Percentiles rank a stretch among this genome's conserved stretches.
Conservation (phyloP, 2,888 invertebrate genomes). For the Cepaea hortensis region DNA sequence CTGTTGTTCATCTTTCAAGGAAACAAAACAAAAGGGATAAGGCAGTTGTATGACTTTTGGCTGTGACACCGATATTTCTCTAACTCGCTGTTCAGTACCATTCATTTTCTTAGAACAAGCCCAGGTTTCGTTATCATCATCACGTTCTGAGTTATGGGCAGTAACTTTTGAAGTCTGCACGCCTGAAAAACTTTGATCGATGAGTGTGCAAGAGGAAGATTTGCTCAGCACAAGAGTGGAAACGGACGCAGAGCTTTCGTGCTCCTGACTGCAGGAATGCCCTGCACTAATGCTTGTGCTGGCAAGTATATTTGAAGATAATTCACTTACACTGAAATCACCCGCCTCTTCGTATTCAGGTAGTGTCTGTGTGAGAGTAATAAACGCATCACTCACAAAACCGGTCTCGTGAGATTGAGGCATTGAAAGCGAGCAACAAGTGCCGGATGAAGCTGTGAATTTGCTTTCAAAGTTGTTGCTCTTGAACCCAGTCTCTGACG, state of each 20-base stretch:
- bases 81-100: neutral
- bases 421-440: no score
- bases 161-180: no score
- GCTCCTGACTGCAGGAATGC: neutral
- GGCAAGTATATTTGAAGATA: neutral
- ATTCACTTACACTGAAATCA: neutral
- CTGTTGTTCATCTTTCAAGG: neutral
- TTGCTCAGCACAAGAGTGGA: neutral
- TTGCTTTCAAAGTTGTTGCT: neutral
- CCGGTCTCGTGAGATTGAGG: no score
- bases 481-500: neutral
- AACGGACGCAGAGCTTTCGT: neutral
- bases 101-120: neutral
- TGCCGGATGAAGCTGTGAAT: no score
- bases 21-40: neutral
- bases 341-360: neutral
- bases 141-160: neutral
- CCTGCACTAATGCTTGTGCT: neutral
- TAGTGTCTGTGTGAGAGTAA: no score
- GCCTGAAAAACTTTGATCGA: neutral
- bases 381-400: no score
- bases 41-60: neutral
- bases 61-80: neutral
- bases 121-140: neutral
- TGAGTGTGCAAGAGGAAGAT: neutral